Evolutionary conservation across 2,113 vertebrate genomes (phyloP).

Genomic region (Nycticebus coucang): DNA sequence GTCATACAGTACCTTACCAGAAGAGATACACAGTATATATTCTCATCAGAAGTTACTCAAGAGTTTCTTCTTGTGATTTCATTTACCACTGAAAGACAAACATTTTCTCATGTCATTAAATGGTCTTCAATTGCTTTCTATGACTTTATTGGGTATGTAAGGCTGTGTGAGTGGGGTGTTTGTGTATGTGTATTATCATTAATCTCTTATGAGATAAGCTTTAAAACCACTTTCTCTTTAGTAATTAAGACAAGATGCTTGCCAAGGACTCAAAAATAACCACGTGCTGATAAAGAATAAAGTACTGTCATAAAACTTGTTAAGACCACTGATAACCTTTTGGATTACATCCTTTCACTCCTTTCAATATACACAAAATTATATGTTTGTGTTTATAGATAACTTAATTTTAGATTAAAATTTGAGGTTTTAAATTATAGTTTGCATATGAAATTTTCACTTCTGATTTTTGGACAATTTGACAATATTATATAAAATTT

Average conservation of each 20-base stretch:
- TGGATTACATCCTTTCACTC: not conserved
- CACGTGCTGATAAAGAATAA: not conserved
- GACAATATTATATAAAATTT: not conserved
- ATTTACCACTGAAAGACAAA: not conserved
- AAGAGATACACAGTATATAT: not conserved
- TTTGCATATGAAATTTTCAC: not conserved
- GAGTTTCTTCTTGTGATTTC: not conserved
- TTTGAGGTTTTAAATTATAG: not conserved
- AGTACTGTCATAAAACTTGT: not conserved
- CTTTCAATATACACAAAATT: not conserved
- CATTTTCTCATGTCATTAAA: not conserved
- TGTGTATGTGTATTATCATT: not conserved
- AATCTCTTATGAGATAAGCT: conserved; percentile 3
- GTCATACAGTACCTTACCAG: not conserved
- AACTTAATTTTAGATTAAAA: conserved; percentile 10
- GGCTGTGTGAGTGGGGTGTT: not conserved
- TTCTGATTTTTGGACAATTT: not conserved
- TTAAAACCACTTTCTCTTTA: conserved; percentile 37
- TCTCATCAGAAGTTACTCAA: not conserved
- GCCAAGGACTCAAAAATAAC: conserved; percentile 8
- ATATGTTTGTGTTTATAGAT: not conserved
- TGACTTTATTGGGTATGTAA: not conserved
- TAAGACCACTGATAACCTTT: conserved; percentile 22
- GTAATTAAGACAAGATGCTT: not conserved
- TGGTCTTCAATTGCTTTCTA: not conserved